Evolutionary conservation across 2,888 invertebrate species (phyloP).

Genomic region (Salticus scenicus): DNA sequence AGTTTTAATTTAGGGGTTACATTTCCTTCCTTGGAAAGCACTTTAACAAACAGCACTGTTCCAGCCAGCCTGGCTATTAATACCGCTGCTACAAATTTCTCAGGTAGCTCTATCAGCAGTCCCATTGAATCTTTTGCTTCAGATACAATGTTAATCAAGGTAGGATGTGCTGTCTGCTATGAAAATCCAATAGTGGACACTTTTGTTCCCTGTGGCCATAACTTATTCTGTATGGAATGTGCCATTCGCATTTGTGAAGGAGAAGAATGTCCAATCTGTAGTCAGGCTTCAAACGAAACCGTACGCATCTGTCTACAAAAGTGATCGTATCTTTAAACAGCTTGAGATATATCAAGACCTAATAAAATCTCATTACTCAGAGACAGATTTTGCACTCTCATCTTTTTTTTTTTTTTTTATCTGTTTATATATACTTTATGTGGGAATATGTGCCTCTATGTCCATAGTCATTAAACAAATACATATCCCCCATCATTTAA

Average conservation of each 20-base stretch:
- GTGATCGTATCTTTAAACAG: conserved; percentile 33
- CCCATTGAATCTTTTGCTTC: conserved; percentile 70
- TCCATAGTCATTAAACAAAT: conserved; percentile 54
- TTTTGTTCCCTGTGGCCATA: conserved; percentile 95
- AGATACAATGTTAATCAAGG: conserved; percentile 48
- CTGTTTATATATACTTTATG: too few relatives aligned
- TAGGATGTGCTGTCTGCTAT: conserved; percentile 86
- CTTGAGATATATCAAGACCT: conserved; percentile 50
- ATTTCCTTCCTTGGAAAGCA: conserved; percentile 34
- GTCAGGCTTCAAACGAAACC: conserved; percentile 87
- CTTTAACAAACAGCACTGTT: conserved; percentile 28
- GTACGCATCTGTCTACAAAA: conserved; percentile 84
- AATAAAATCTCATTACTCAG: conserved; percentile 29
- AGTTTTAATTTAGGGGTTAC: conserved; percentile 38
- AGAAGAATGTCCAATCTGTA: conserved; percentile 88
- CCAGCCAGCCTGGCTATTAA: conserved; percentile 30
- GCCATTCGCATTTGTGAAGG: conserved; percentile 83
- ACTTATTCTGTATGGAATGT: conserved; percentile 95
- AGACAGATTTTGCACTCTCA: conserved; percentile 63
- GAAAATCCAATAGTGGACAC: conserved; percentile 93
- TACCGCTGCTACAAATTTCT: conserved; percentile 50
- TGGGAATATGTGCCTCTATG: conserved; percentile 53
- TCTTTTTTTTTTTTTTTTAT: conserved; percentile 65
- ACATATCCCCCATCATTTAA: conserved; percentile 47
- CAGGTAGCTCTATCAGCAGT: conserved; percentile 63